Conservation (phyloP, 2,113 vertebrate species). For the Cariama cristata region DNA sequence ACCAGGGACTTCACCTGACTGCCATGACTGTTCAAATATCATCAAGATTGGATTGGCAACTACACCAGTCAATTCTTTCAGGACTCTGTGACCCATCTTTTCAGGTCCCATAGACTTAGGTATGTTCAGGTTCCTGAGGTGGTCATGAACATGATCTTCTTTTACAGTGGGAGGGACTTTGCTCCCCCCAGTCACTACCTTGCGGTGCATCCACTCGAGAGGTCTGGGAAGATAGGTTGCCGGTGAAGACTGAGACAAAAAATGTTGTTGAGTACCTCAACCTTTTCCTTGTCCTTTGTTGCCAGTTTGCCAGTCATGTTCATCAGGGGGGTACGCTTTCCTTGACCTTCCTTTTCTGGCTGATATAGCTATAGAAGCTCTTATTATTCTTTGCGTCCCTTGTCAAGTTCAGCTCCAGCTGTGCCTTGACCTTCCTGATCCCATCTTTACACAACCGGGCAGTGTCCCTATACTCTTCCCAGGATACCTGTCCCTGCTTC, state of each 20-base stretch:
- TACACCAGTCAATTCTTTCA: not conserved
- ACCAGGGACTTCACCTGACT: not conserved
- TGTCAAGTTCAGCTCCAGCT: not conserved
- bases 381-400: not conserved
- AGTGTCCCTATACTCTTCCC: not conserved
- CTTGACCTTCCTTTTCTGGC: not conserved
- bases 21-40: not conserved
- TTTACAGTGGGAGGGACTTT: not conserved
- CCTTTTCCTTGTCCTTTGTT: not conserved
- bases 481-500: not conserved
- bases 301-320: not conserved
- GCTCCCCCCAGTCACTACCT: not conserved
- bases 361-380: not conserved
- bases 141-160: not conserved
- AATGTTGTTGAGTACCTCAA: not conserved
- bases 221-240: not conserved
- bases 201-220: not conserved
- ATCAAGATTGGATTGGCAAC: not conserved
- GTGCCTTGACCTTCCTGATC: not conserved
- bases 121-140: not conserved
- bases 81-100: not conserved
- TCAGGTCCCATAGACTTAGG: not conserved
- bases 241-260: not conserved
- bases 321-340: not conserved
- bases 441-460: not conserved